Conservation (phyloP, 2,888 invertebrate genomes). For the Hirudinaria manillensis region DNA sequence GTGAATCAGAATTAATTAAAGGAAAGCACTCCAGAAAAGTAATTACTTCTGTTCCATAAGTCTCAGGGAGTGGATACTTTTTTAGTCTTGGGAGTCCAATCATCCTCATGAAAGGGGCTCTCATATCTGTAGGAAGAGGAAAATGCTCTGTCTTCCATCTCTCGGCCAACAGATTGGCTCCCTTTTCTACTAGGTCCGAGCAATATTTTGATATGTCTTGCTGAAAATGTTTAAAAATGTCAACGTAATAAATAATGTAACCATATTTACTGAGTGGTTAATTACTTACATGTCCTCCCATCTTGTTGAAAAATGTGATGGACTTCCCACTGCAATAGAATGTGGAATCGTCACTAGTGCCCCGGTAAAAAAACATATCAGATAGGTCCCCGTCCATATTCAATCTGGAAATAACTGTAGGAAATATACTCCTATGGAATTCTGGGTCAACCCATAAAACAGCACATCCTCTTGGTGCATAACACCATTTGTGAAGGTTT, state of each 20-base stretch:
- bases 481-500: constrained; percentile 50
- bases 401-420: constrained; percentile 25
- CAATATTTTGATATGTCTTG: constrained; percentile 36
- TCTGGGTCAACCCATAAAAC: constrained; percentile 43
- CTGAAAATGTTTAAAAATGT: constrained; percentile 17
- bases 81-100: constrained; percentile 39
- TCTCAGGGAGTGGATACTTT: constrained; percentile 26
- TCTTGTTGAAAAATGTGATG: constrained; percentile 41
- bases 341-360: constrained; percentile 42
- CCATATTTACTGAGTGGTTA: not conserved
- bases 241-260: too few species aligned
- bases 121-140: constrained; percentile 41
- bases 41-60: not conserved
- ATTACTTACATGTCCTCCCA: constrained; percentile 42
- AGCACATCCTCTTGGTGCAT: constrained; percentile 46
- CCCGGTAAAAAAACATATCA: constrained; percentile 41
- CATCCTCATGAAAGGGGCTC: constrained; percentile 42
- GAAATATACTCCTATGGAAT: constrained; percentile 30
- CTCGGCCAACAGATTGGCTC: constrained; percentile 38
- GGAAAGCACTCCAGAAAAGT: constrained; percentile 16
- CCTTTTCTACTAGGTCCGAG: constrained; percentile 37
- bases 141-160: constrained; percentile 39
- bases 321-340: constrained; percentile 39
- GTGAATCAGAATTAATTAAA: too few species aligned
- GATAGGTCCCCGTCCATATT: constrained; percentile 30